phyloP scores from a whole-genome alignment of 2,797 vertebrate genomes.

The Anguilla pacifica region DNA sequence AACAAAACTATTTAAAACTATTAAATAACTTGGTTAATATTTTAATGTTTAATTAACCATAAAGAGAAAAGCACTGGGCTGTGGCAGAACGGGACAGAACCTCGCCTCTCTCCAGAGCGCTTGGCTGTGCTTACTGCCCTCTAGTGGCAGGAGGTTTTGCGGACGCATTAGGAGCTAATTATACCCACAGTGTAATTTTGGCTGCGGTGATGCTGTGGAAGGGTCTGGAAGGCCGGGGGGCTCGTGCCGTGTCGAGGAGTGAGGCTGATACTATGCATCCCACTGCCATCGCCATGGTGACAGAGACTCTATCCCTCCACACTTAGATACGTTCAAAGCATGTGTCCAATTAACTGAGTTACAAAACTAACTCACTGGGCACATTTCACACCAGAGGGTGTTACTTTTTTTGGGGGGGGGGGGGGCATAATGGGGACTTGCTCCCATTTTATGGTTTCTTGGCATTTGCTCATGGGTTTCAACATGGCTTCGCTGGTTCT shows the following conservation, averaged over 20 bases:
- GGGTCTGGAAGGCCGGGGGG: neutral
- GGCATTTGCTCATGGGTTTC: neutral
- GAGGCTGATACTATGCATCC: neutral
- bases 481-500: constrained; percentile 15
- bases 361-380: neutral
- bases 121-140: constrained; percentile 19
- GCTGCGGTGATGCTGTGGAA: neutral
- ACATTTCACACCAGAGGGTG: neutral
- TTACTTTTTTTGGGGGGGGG: neutral
- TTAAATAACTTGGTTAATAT: neutral
- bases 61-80: neutral
- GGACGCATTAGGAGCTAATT: neutral
- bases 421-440: constrained; percentile 9
- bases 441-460: constrained; percentile 23
- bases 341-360: neutral
- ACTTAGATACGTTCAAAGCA: constrained; percentile 20
- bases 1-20: too few species aligned
- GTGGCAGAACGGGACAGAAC: neutral
- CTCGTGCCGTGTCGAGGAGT: neutral
- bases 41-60: neutral
- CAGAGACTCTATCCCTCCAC: constrained; percentile 18
- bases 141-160: constrained; percentile 27
- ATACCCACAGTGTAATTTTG: constrained; percentile 19
- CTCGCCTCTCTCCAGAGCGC: too few species aligned
- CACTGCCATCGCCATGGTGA: neutral